Evolutionary conservation across 2,888 invertebrate genomes (phyloP), one percentile per base, ranked within the genome.

Genomic region (Cactoblastis cactorum): DNA sequence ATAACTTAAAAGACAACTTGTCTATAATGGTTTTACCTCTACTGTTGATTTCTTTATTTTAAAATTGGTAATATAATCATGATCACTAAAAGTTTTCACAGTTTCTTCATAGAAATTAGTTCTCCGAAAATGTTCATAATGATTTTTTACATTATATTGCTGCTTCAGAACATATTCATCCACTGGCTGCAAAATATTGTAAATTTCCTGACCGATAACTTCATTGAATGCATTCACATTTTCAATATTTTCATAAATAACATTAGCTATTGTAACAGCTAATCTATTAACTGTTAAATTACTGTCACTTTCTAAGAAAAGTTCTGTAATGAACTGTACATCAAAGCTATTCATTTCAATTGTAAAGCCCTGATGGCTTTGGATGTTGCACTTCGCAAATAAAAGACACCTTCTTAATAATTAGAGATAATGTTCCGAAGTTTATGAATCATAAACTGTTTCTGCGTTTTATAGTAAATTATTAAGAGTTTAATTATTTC

Each of bases 231-330:
- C 62, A 32, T 62, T 61, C 19, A 84, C 56, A 62, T 81, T 83
- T 50, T 85, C 80, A 56, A 64, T 69, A 58, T 85, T 83, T 63
- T 88, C 87, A 45, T 71, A 67, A 3, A 86, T 61, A 45, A 84
- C 70, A 65, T 84, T 75, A 3, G 86, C 77, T 18, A 77, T 67
- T n/a, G 85, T 80, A 15, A 85, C 74, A 1, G 79, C 69, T 38
- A 83, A 51, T 62, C 78, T 78, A 57, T 85, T 87, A 14, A 81
- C 63, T 28, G 77, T 74, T 34, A 77, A 68, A 46, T 76, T 69
- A 65, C 74, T 74, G 49, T 83, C 86, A 54, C 55, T 74, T 34
- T 89, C 88, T 52, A 88, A 61, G 62, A 89, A 88, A 55, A 87
- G 61, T 17, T 78, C 74, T 64, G 79, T 78, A 3, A 85, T 49